Evolutionary conservation across 2,113 vertebrate genomes (phyloP), one percentile per base, ranked within the genome.

Genomic region (Phalacrocorax pelagicus): DNA sequence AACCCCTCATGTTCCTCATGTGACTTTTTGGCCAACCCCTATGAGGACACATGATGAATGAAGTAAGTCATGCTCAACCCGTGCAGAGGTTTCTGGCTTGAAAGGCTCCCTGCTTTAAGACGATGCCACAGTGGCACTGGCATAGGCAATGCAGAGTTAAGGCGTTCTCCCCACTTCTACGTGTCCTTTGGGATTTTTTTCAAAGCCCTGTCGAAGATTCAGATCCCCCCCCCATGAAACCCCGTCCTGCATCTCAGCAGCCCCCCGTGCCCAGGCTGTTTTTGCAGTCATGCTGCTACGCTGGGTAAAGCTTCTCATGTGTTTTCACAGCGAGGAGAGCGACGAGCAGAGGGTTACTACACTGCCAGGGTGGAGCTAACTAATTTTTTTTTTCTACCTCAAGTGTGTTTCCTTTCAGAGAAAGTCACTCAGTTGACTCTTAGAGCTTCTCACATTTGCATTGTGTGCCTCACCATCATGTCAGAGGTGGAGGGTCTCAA

Each of bases 391-490:
- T 65, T 51, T 62, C 38, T 81, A 12, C 36, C 34, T 79, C 12
- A 26, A 69, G 14, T 57, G 36, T 65, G 49, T 70, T 96, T 94
- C 52, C 72, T 95, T 88, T 94, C 69, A 91, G 92, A 88, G 46
- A 92, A 92, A 75, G 21, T 71, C 9, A 26, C 59, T 74, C 17
- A 15, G 15, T 78, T 73, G 59, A 49, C n/a, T 77, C 22, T 82
- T 38, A 36, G 23, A 78, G 65, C 61, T 93, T 74, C 80, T 78
- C 55, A 30, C 16, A 5, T 75, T 36, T 52, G 20, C 27, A n/a
- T 8, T 17, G 9, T 14, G 32, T 77, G 66, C 63, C 30, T 83
- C 83, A 38, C 9, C 29, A 2, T 52, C 52, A 36, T 7, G 4
- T 55, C n/a, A 36, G 67, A 81, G n/a, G 27, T 67, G 69, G 26